These are phyloP conservation scores for Dipodomys ordii DNA, from an alignment of 2,113 vertebrate genomes.

Conservation along the genomic window DNA sequence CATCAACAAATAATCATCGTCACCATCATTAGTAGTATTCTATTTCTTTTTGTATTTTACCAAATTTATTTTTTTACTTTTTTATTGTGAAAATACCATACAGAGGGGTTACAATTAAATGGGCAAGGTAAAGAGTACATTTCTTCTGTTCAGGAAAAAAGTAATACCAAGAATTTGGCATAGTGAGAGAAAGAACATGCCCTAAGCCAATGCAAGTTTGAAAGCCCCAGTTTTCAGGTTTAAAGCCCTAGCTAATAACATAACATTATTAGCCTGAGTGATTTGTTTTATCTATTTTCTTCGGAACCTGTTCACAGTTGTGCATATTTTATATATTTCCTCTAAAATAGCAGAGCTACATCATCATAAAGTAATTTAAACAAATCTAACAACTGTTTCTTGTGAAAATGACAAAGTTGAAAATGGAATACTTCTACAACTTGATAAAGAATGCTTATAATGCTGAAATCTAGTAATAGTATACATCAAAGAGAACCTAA, in stretches of 20 bases:
- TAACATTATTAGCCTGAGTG: background rate
- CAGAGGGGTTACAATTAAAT: too few relatives aligned
- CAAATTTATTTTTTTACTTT: too few relatives aligned
- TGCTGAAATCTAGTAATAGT: background rate
- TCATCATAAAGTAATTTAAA: background rate
- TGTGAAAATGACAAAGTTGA: background rate
- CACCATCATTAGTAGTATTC: background rate
- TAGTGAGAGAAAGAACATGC: background rate
- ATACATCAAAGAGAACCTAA: background rate
- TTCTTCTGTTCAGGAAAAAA: background rate
- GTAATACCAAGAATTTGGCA: background rate
- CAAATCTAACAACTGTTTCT: background rate
- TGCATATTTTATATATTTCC: background rate
- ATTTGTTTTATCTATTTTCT: background rate
- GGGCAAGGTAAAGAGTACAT: too few relatives aligned
- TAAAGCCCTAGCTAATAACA: background rate
- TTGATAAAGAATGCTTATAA: background rate
- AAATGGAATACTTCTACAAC: slow-evolving; percentile 12
- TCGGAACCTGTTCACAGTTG: background rate
- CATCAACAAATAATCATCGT: background rate
- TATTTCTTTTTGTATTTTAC: too few relatives aligned
- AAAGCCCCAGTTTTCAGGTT: background rate
- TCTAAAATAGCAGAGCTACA: background rate
- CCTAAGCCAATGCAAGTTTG: background rate
- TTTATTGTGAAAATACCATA: too few relatives aligned